Conservation (phyloP, 2,888 invertebrate species). For the Blastobasis lacticolella region DNA sequence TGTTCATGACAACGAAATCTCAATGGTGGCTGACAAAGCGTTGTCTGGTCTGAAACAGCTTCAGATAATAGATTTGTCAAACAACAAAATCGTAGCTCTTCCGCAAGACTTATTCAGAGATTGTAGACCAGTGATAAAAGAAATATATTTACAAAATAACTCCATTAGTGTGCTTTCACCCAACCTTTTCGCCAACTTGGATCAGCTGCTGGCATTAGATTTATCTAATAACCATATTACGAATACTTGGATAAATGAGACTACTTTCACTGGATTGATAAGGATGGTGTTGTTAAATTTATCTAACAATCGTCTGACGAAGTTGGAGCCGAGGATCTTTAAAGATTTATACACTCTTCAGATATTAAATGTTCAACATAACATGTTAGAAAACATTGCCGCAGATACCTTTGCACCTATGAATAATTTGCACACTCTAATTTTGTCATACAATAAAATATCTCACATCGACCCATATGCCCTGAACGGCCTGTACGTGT, state of each 20-base stretch:
- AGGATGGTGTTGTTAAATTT: conserved; percentile 90
- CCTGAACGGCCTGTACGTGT: conserved; percentile 89
- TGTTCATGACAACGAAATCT: conserved; percentile 91
- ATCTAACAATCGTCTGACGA: conserved; percentile 87
- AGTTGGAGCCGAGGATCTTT: conserved; percentile 88
- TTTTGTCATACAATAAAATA: conserved; percentile 89
- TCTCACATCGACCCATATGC: conserved; percentile 89
- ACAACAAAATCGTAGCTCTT: conserved; percentile 91
- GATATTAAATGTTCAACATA: conserved; percentile 89
- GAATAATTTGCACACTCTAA: conserved; percentile 92
- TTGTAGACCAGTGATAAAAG: conserved; percentile 84
- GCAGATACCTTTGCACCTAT: conserved; percentile 92
- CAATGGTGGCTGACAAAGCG: conserved; percentile 89
- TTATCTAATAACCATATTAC: conserved; percentile 90
- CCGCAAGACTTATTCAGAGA: conserved; percentile 90
- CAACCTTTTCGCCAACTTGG: conserved; percentile 88
- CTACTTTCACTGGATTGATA: conserved; percentile 90
- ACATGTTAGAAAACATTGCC: conserved; percentile 86
- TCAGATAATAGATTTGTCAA: conserved; percentile 90
- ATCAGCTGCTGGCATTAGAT: conserved; percentile 86
- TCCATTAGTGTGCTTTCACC: conserved; percentile 90
- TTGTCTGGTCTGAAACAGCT: conserved; percentile 86
- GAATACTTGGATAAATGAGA: conserved; percentile 88
- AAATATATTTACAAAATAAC: conserved; percentile 93
- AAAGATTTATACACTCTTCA: conserved; percentile 89